Evolutionary conservation across 2,113 vertebrate species (phyloP).

Genomic region (Micronisus gabar): DNA sequence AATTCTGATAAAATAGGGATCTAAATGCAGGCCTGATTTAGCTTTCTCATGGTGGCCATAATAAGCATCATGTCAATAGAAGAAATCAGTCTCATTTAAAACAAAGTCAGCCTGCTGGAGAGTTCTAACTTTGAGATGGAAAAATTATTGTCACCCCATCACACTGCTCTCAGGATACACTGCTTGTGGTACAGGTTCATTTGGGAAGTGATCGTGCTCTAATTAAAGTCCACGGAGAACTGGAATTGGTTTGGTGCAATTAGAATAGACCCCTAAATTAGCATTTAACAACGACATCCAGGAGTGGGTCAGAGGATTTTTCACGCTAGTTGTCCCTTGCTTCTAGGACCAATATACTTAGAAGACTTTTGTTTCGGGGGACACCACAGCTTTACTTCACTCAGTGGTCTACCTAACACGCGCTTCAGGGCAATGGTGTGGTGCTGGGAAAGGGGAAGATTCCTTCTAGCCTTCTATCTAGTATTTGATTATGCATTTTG

Average conservation of each 20-base stretch:
- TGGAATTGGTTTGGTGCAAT: neutral
- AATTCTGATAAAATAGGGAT: neutral
- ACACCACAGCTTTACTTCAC: neutral
- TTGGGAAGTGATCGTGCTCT: neutral
- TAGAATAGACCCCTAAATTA: neutral
- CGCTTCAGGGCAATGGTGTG: accelerated
- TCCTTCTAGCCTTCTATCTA: neutral
- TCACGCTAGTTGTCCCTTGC: neutral
- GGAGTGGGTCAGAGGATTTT: neutral
- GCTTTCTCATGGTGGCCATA: neutral
- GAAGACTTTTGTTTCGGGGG: neutral
- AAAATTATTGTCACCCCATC: neutral
- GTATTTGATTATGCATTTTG: neutral
- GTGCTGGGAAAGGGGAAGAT: neutral
- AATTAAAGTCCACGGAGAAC: neutral
- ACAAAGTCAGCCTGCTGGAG: neutral
- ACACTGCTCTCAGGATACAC: neutral
- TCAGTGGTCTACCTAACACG: accelerated
- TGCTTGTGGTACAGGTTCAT: neutral
- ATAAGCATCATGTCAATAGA: neutral
- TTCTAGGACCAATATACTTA: neutral
- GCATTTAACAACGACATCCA: neutral
- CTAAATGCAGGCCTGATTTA: neutral
- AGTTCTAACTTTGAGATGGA: neutral
- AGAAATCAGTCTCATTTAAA: neutral